phyloP scores from a whole-genome alignment of 2,888 invertebrate genomes.

The Ornithoptera alexandrae region DNA sequence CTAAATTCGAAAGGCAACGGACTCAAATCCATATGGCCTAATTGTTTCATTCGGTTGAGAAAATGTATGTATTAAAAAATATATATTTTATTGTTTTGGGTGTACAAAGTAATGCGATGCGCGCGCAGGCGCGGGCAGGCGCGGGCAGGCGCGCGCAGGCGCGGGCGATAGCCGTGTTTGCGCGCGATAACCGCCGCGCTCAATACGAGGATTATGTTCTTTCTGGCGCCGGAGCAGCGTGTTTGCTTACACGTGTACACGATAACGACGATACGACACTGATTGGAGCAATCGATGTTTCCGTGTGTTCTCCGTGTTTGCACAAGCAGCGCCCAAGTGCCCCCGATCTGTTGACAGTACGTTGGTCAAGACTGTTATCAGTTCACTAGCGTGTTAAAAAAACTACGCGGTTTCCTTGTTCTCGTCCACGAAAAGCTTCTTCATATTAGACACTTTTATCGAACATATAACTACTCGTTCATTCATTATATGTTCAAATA shows the following conservation, averaged over 20 bases:
- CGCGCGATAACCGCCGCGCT: conserved; percentile 52
- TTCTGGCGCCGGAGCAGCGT: conserved; percentile 46
- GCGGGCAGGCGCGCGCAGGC: neutral
- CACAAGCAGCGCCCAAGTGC: neutral
- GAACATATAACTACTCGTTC: no score
- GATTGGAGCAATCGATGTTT: conserved; percentile 22
- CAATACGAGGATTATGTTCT: conserved; percentile 67
- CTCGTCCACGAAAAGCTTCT: no score
- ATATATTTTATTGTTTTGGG: no score
- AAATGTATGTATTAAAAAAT: no score
- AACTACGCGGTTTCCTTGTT: no score
- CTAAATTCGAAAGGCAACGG: neutral
- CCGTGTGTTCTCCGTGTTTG: conserved; percentile 3
- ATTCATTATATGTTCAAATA: no score
- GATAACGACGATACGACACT: conserved; percentile 20
- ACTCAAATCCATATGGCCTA: neutral
- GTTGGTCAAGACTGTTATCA: neutral
- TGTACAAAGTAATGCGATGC: no score
- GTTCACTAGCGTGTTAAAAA: neutral
- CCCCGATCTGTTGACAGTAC: neutral
- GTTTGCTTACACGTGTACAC: conserved; percentile 65
- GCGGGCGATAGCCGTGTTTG: conserved; percentile 40
- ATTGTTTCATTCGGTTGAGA: neutral
- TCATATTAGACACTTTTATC: no score
- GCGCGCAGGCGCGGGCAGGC: neutral